These are phyloP conservation scores for Diogma glabrata DNA, from an alignment of 2,888 invertebrate genomes.

Conservation along the genomic window DNA sequence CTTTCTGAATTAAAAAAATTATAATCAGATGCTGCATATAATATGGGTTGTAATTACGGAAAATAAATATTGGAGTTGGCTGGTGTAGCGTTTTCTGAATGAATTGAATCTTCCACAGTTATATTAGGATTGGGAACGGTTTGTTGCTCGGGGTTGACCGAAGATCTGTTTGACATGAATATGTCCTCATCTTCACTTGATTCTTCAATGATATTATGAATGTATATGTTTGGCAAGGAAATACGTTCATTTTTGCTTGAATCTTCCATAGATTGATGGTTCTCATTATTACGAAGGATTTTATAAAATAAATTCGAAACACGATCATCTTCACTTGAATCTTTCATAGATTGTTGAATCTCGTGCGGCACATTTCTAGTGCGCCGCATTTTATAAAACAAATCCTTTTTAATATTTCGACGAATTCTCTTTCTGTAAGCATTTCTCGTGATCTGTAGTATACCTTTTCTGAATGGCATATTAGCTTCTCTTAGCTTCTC, in stretches of 20 bases:
- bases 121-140: neutral
- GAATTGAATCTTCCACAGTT: neutral
- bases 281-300: slow-evolving; percentile 3
- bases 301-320: neutral
- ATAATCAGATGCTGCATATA: neutral
- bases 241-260: neutral
- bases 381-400: neutral
- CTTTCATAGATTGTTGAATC: neutral
- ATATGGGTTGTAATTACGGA: neutral
- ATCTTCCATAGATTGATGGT: neutral
- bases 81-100: neutral
- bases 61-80: neutral
- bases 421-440: neutral
- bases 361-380: neutral
- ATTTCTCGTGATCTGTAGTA: neutral
- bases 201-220: neutral
- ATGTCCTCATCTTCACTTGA: too few relatives aligned
- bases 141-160: too few relatives aligned
- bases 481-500: neutral
- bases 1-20: neutral
- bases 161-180: too few relatives aligned
- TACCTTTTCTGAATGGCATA: neutral
- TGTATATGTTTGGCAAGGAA: too few relatives aligned
- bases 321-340: neutral
- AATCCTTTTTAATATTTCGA: neutral